These are phyloP conservation scores for Psilopsiagon aurifrons DNA, from an alignment of 2,113 vertebrate genomes.

Conservation along the genomic window DNA sequence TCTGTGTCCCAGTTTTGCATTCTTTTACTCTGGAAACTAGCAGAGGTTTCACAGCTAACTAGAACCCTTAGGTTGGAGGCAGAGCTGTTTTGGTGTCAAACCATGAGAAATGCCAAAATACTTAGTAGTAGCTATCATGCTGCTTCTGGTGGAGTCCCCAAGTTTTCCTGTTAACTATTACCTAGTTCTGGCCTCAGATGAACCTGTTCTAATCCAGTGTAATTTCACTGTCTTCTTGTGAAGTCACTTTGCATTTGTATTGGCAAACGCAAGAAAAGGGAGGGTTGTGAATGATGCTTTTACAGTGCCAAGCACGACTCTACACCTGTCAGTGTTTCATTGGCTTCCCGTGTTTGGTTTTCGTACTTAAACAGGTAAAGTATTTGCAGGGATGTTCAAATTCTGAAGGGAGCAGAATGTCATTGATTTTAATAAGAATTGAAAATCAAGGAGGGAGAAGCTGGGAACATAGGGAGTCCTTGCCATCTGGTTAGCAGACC, in stretches of 20 bases:
- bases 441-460: not conserved
- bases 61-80: not conserved
- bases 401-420: not conserved
- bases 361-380: not conserved
- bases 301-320: not conserved
- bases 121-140: not conserved
- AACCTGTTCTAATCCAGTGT: not conserved
- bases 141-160: not conserved
- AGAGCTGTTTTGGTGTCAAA: not conserved
- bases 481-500: conserved; percentile 36
- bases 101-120: not conserved
- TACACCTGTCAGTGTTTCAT: not conserved
- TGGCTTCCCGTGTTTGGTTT: not conserved
- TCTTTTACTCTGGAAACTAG: not conserved
- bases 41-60: not conserved
- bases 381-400: not conserved
- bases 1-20: not conserved
- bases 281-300: not conserved
- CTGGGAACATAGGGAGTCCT: not conserved
- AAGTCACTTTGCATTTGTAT: not conserved
- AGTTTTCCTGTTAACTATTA: not conserved
- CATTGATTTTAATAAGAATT: not conserved
- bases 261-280: not conserved
- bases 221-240: not conserved
- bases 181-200: not conserved